These are phyloP conservation scores for Bos javanicus DNA, from an alignment of 2,113 vertebrate genomes.

Conservation along the genomic window DNA sequence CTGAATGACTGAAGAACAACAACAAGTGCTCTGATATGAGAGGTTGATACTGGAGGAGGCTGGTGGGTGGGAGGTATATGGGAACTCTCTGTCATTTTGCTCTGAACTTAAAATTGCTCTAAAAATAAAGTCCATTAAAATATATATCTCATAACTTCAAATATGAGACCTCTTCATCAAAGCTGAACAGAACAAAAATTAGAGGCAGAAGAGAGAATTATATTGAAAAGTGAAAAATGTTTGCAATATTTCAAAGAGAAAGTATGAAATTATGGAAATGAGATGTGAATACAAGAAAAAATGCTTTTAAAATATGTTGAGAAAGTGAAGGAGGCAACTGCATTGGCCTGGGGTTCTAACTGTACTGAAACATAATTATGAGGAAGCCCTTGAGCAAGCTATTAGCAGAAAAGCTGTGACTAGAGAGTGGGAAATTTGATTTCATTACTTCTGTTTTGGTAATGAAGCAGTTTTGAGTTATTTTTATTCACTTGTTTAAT, in stretches of 20 bases:
- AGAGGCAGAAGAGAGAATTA: not conserved
- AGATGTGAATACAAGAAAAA: not conserved
- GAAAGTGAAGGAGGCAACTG: not conserved
- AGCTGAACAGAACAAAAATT: not conserved
- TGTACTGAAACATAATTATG: not conserved
- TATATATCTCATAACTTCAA: not conserved
- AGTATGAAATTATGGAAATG: not conserved
- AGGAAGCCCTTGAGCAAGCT: not conserved
- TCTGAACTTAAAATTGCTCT: not conserved
- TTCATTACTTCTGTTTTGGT: not conserved
- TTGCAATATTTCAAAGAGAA: not conserved
- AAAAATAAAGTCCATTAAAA: not conserved
- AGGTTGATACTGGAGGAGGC: not conserved
- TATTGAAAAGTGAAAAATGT: not conserved
- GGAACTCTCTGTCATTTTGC: not conserved
- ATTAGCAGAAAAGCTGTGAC: not conserved
- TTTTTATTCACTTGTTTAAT: not conserved
- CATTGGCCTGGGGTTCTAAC: not conserved
- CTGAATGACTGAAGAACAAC: too few species aligned
- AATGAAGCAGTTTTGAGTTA: not conserved
- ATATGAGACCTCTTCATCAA: not conserved
- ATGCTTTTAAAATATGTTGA: not conserved
- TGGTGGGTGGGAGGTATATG: not conserved
- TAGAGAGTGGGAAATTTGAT: not conserved
- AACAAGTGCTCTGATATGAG: not conserved